Percentiles rank a stretch among this genome's conserved stretches.
phyloP scores from a whole-genome alignment of 1,140 invertebrate genomes.

The Pantala flavescens region DNA sequence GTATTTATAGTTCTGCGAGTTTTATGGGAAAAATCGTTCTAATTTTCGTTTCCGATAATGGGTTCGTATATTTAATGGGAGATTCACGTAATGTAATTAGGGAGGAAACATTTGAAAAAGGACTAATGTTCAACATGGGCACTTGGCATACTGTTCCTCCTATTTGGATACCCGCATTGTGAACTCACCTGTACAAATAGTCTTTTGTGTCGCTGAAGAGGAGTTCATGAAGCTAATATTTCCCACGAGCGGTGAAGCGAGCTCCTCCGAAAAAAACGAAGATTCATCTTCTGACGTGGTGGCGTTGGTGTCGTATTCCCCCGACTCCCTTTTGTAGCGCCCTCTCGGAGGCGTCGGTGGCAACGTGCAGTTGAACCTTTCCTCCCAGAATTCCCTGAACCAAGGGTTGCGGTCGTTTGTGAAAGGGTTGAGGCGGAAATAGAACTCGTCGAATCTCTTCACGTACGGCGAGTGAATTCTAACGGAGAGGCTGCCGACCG shows the following conservation, averaged over 20 bases:
- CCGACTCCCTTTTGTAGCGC: conserved; percentile 22
- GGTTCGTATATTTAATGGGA: no score
- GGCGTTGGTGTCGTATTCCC: conserved; percentile 20
- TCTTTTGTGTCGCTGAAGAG: background rate
- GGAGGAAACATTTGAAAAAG: no score
- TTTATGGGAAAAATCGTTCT: no score
- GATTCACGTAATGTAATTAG: no score
- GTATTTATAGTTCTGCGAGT: no score
- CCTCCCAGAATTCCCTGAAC: conserved; percentile 68
- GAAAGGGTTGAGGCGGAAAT: conserved; percentile 50
- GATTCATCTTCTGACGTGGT: conserved; percentile 4
- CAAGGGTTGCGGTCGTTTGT: conserved; percentile 60
- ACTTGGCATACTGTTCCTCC: no score
- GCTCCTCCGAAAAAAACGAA: background rate
- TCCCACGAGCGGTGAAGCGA: background rate
- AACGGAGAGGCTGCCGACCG: conserved; percentile 62
- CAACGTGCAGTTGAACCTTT: conserved; percentile 53
- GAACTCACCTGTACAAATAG: conserved; percentile 11
- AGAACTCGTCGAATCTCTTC: conserved; percentile 55
- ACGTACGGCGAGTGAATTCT: conserved; percentile 62
- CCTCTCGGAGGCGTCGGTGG: conserved; percentile 25
- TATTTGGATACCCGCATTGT: no score
- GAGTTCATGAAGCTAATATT: background rate
- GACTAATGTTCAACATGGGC: no score
- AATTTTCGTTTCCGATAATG: no score